These are phyloP conservation scores for Synergus japonicus DNA, from an alignment of 2,888 invertebrate genomes.

Conservation along the genomic window DNA sequence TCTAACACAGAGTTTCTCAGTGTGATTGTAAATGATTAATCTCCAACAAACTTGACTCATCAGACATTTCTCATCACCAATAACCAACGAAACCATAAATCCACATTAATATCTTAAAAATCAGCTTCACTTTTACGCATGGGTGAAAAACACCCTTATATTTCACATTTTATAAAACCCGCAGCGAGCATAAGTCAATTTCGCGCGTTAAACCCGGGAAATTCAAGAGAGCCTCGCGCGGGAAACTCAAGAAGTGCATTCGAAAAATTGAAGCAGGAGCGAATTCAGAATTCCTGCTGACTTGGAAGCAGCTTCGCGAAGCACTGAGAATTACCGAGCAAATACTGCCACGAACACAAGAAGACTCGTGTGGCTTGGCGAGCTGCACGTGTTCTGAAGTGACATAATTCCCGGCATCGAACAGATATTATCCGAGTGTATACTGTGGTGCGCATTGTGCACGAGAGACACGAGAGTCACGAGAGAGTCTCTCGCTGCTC, in stretches of 20 bases:
- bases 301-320: slow-evolving; percentile 35
- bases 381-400: slow-evolving; percentile 55
- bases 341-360: slow-evolving; percentile 15
- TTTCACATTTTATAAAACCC: not conserved
- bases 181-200: not conserved
- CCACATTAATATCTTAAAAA: not conserved
- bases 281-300: slow-evolving; percentile 12
- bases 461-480: slow-evolving; percentile 53
- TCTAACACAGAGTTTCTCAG: too few species aligned
- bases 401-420: slow-evolving; percentile 58
- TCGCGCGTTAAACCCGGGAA: not conserved
- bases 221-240: slow-evolving; percentile 10
- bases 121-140: too few species aligned
- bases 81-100: not conserved
- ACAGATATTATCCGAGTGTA: slow-evolving; percentile 55
- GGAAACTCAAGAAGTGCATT: slow-evolving; percentile 34
- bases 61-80: not conserved
- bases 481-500: slow-evolving; percentile 44
- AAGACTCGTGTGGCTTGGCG: slow-evolving; percentile 38
- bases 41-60: not conserved
- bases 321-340: slow-evolving; percentile 20
- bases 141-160: not conserved
- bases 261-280: not conserved
- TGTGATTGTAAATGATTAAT: not conserved
- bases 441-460: slow-evolving; percentile 45